These are phyloP conservation scores for cattle (Bos taurus) DNA, from an alignment of 2,113 vertebrate species.

Conservation along the genomic window ARS-UCD2.0 NC_037348.1:68944001-68944500, in stretches of 20 bases:
- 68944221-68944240: not conserved
- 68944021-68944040: rapidly evolving
- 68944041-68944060: rapidly evolving
- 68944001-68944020: rapidly evolving
- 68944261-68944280: not conserved
- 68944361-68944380: rapidly evolving
- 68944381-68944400: not conserved
- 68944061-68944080: not conserved
- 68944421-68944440: not conserved
- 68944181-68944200: not conserved
- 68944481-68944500: not conserved
- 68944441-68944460: not conserved
- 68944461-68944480: not conserved
- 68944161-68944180: not conserved
- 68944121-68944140: not conserved
- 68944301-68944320: not conserved
- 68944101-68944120: rapidly evolving
- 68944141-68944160: too few relatives aligned
- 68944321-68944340: not conserved
- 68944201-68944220: rapidly evolving
- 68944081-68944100: not conserved
- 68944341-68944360: not conserved
- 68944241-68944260: rapidly evolving
- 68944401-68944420: not conserved
- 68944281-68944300: not conserved